These are phyloP conservation scores for Scopus umbretta DNA, from an alignment of 2,113 vertebrate species.

Conservation along the genomic window DNA sequence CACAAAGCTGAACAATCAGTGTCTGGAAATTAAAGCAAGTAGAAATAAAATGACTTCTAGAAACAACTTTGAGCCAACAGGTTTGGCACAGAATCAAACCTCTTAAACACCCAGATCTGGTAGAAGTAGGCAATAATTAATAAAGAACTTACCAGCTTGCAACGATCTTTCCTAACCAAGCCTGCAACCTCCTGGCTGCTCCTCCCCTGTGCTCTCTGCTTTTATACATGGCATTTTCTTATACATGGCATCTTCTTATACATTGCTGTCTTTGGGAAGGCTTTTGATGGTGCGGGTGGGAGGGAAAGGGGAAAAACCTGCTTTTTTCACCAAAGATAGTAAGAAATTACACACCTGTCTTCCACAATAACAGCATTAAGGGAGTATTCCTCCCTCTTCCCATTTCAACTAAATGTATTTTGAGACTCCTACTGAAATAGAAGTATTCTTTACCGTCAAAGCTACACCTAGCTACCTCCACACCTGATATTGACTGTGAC, in stretches of 20 bases:
- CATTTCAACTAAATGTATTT: not conserved
- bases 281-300: not conserved
- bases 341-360: not conserved
- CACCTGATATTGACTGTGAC: not conserved
- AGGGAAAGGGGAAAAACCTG: not conserved
- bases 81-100: not conserved
- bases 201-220: too few species aligned
- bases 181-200: not conserved
- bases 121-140: not conserved
- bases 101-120: not conserved
- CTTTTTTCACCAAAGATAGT: not conserved
- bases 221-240: accelerated
- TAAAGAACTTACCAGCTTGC: not conserved
- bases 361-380: not conserved
- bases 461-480: accelerated
- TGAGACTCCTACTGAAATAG: not conserved
- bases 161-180: not conserved
- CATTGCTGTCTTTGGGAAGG: accelerated
- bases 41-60: not conserved
- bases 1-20: not conserved
- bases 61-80: not conserved
- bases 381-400: not conserved
- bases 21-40: not conserved
- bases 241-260: accelerated
- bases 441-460: not conserved